Conservation (phyloP, 2,888 invertebrate species). For the Latrodectus elegans region DNA sequence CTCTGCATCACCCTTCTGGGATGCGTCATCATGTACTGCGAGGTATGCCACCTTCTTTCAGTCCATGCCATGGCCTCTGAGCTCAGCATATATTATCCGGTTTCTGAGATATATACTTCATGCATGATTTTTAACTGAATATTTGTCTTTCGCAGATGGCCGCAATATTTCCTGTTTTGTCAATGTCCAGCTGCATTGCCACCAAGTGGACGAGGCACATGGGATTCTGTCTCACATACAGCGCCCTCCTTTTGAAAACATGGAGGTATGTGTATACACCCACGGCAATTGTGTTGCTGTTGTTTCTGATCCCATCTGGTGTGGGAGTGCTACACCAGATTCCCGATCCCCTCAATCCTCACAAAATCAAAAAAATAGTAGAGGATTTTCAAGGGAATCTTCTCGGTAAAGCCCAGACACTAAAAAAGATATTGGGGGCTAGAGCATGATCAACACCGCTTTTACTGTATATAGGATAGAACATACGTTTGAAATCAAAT, state of each 20-base stretch:
- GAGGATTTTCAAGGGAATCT: too few species aligned
- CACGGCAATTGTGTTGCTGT: too few species aligned
- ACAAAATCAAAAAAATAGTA: too few species aligned
- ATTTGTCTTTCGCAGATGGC: slow-evolving; percentile 83
- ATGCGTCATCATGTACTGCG: slow-evolving; percentile 93
- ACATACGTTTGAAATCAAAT: too few species aligned
- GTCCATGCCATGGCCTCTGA: not conserved
- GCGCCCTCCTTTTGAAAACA: slow-evolving; percentile 93
- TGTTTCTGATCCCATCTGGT: too few species aligned
- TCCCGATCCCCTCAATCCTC: too few species aligned
- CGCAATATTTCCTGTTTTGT: slow-evolving; percentile 90
- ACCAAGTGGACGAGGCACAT: slow-evolving; percentile 95
- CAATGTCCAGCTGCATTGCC: slow-evolving; percentile 88
- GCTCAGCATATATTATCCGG: too few species aligned
- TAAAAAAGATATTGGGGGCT: too few species aligned
- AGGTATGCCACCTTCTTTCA: slow-evolving; percentile 79
- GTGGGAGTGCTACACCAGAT: too few species aligned
- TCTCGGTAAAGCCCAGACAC: too few species aligned
- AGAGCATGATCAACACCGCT: too few species aligned
- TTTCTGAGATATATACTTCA: not conserved
- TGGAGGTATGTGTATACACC: slow-evolving; percentile 82
- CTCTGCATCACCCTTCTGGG: slow-evolving; percentile 91
- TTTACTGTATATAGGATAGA: too few species aligned
- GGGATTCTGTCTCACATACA: slow-evolving; percentile 94
- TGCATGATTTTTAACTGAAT: not conserved